phyloP scores from a whole-genome alignment of 2,113 vertebrate species.

The Menura novaehollandiae region DNA sequence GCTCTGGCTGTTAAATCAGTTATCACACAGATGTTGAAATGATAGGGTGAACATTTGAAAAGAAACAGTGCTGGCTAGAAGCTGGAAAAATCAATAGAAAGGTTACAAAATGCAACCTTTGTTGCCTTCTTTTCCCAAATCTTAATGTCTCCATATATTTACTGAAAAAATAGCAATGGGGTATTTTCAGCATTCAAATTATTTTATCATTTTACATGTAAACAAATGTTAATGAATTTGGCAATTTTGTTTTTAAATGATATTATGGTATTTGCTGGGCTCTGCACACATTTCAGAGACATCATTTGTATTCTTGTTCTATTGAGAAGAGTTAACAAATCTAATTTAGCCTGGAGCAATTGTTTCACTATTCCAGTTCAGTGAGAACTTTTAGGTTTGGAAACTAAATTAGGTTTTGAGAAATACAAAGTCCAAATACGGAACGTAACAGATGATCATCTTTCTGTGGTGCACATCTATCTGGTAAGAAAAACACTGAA shows the following conservation, averaged over 20 bases:
- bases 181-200: background rate
- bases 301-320: background rate
- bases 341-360: background rate
- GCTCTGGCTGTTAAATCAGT: background rate
- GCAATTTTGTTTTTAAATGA: background rate
- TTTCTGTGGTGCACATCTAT: background rate
- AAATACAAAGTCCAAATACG: background rate
- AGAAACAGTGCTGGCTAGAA: background rate
- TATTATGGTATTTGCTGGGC: background rate
- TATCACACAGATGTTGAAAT: background rate
- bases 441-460: background rate
- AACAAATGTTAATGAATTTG: background rate
- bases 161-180: accelerated
- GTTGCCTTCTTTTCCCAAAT: background rate
- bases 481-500: background rate
- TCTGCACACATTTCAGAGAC: background rate
- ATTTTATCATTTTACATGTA: background rate
- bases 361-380: background rate
- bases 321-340: background rate
- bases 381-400: background rate
- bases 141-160: background rate
- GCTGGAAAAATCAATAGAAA: background rate
- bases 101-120: background rate
- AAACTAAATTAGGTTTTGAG: background rate
- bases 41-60: background rate